A percentile compares a stretch with the other conserved stretches of the same genome.
These are phyloP conservation scores for Pteronotus mesoamericanus DNA, from an alignment of 2,797 vertebrate species.

Conservation along the genomic window DNA sequence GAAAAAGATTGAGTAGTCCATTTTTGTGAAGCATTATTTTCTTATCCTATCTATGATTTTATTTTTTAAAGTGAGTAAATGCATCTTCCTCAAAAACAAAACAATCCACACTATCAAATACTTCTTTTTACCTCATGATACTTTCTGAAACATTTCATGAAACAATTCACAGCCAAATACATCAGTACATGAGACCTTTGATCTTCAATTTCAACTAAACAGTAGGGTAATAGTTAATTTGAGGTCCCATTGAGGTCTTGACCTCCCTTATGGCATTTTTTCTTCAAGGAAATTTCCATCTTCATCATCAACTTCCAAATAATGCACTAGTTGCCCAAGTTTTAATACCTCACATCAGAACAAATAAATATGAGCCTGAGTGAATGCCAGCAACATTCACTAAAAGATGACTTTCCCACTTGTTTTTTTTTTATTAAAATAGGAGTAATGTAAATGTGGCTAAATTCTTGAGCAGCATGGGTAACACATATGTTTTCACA, in stretches of 20 bases:
- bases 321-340: not conserved
- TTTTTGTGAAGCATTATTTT: slow-evolving; percentile 16
- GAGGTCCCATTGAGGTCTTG: slow-evolving; percentile 73
- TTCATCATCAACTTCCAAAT: not conserved
- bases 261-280: slow-evolving; percentile 60
- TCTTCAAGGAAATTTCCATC: slow-evolving; percentile 36
- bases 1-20: not conserved
- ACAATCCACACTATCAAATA: slow-evolving; percentile 42
- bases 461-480: not conserved
- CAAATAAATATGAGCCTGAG: not conserved
- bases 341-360: not conserved
- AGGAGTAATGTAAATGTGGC: not conserved
- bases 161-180: slow-evolving; percentile 71
- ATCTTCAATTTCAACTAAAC: slow-evolving; percentile 80
- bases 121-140: slow-evolving; percentile 14
- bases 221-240: slow-evolving; percentile 75
- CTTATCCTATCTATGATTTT: not conserved
- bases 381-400: not conserved
- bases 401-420: not conserved
- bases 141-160: too few relatives aligned
- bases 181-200: slow-evolving; percentile 75
- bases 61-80: slow-evolving; percentile 38
- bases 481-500: not conserved
- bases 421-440: slow-evolving; percentile 11
- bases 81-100: slow-evolving; percentile 28